Percentiles rank a stretch among this genome's conserved stretches.
These are phyloP conservation scores for Nymphalis c-album DNA, from an alignment of 2,888 invertebrate species.

Conservation along the genomic window DNA sequence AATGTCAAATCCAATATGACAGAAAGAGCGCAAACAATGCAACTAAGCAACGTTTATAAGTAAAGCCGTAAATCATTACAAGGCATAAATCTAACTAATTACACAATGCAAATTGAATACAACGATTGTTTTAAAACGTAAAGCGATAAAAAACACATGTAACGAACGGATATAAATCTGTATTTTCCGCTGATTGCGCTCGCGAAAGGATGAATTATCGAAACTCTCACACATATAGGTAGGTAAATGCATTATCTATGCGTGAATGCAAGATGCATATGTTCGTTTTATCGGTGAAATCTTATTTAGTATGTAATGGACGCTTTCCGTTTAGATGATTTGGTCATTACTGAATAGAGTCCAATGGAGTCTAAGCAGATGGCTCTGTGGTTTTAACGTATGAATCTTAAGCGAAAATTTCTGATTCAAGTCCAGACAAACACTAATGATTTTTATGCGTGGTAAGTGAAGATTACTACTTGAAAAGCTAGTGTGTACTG, in stretches of 20 bases:
- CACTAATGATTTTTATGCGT: too few species aligned
- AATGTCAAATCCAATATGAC: too few species aligned
- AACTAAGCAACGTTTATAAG: too few species aligned
- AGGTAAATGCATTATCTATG: conserved; percentile 10
- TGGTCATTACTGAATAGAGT: neutral
- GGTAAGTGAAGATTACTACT: too few species aligned
- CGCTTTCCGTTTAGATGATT: neutral
- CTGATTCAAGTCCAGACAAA: too few species aligned
- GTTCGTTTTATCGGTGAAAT: conserved; percentile 8
- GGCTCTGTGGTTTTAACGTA: too few species aligned
- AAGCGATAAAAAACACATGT: conserved; percentile 2
- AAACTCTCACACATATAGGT: conserved; percentile 11
- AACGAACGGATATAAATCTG: conserved; percentile 10
- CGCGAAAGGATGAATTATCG: conserved; percentile 17
- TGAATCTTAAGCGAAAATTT: too few species aligned
- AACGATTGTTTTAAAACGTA: conserved; percentile 5
- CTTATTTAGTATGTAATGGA: neutral
- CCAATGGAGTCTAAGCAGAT: too few species aligned
- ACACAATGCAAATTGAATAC: conserved; percentile 8
- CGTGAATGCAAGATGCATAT: conserved; percentile 16
- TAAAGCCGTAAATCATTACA: too few species aligned
- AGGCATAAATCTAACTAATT: neutral
- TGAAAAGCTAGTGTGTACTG: too few species aligned
- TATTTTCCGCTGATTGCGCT: conserved; percentile 29
- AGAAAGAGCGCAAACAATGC: too few species aligned